Percentiles rank a stretch among this genome's conserved stretches.
Conservation (phyloP, 1,140 invertebrate species). For the Leptinotarsa texana region DNA sequence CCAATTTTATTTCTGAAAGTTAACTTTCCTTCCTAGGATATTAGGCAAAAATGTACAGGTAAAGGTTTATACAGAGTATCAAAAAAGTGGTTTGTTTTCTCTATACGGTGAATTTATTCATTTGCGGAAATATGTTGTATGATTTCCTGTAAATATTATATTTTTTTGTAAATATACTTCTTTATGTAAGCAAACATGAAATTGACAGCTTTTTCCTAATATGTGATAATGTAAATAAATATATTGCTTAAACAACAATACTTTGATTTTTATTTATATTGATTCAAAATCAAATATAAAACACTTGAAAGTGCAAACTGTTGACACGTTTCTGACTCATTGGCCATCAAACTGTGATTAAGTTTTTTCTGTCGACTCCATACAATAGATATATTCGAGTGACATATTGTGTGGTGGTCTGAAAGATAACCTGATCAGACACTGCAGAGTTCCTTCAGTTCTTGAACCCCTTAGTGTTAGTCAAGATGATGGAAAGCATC, state of each 20-base stretch:
- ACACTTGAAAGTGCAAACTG: too few species aligned
- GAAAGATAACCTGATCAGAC: too few species aligned
- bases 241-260: conserved; percentile 30
- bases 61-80: conserved; percentile 12
- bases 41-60: conserved; percentile 19
- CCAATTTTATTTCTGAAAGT: neutral
- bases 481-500: too few species aligned
- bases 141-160: conserved; percentile 21
- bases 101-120: neutral
- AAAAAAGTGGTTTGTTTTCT: conserved; percentile 12
- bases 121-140: conserved; percentile 4
- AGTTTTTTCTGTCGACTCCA: too few species aligned
- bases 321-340: too few species aligned
- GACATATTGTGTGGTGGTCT: too few species aligned
- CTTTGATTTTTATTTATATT: too few species aligned
- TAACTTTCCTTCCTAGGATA: neutral
- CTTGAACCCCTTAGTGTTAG: too few species aligned
- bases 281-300: too few species aligned
- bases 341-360: too few species aligned
- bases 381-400: too few species aligned
- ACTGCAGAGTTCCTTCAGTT: too few species aligned
- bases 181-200: conserved; percentile 4
- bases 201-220: conserved; percentile 37
- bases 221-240: conserved; percentile 43
- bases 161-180: conserved; percentile 26